Percentiles rank a stretch among this genome's conserved stretches.
phyloP scores from a whole-genome alignment of 2,888 invertebrate species.

The Hyposoter dolosus region DNA sequence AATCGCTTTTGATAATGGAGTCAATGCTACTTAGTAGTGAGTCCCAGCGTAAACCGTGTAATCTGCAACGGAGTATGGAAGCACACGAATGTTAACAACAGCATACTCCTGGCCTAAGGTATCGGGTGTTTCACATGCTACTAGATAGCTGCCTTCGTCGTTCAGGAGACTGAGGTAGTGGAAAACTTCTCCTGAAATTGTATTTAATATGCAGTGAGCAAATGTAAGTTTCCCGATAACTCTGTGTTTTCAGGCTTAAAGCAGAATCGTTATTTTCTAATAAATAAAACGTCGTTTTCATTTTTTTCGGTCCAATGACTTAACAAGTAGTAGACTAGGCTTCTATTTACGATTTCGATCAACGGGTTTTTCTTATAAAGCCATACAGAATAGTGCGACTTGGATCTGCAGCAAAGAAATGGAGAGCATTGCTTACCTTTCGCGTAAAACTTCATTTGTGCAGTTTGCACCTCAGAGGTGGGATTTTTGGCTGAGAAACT shows the following conservation, averaged over 20 bases:
- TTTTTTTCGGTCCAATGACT: background rate
- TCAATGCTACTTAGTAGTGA: conserved; percentile 69
- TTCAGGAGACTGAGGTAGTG: conserved; percentile 77
- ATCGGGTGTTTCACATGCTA: conserved; percentile 76
- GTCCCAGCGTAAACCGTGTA: conserved; percentile 46
- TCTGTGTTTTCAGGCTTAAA: background rate
- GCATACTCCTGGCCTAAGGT: conserved; percentile 73
- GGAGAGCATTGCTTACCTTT: background rate
- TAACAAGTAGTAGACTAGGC: background rate
- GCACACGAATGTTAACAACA: conserved; percentile 75
- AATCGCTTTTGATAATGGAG: background rate
- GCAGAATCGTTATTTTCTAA: background rate
- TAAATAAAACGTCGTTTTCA: background rate
- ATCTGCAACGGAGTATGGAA: conserved; percentile 75
- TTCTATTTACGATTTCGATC: background rate
- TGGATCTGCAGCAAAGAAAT: background rate
- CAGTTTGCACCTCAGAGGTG: background rate
- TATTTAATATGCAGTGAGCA: background rate
- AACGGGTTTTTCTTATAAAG: background rate
- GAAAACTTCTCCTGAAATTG: conserved; percentile 73
- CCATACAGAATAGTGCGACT: background rate
- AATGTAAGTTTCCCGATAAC: background rate
- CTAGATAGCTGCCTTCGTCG: conserved; percentile 77
- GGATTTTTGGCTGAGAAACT: conserved; percentile 70
- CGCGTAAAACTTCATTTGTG: background rate